Evolutionary conservation across 2,113 vertebrate species (phyloP), one percentile per base, ranked within the genome.

Genomic region (Oreochromis niloticus): DNA sequence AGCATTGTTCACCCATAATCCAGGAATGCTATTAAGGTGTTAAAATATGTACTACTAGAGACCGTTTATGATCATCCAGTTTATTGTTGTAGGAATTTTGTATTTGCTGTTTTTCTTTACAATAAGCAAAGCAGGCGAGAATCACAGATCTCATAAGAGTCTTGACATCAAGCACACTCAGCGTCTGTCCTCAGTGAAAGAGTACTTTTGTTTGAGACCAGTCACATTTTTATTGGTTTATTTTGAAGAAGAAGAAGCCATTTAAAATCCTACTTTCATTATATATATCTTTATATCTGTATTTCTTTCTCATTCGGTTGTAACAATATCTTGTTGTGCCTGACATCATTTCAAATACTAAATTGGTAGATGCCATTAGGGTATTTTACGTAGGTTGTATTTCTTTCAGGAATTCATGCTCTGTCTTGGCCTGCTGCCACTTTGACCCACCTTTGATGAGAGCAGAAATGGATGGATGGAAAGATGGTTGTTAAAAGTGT

Each of bases 401-500:
- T 46, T 46, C n/a, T 73, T 14, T 73, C 13, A 73, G 39, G 22
- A 73, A 46, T 73, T 9, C 1, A 1, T 46, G n/a, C 24, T 24
- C n/a, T 41, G n/a, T 41, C 36, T 71, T 24, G 7, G n/a, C n/a
- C n/a, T 71, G 63, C 36, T 24, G n/a, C n/a, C 11, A 2, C 36
- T 43, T 41, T 43, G 36, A 71, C 68, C 41, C 68, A 48, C 41
- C 14, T 27, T 48, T 46, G 68, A 75, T 48, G 27, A 30, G 41
- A 75, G 6, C 39, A 48, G 14, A 48, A 27, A 75, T 46, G 39
- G 71, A 19, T 48, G 71, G 46, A 78, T 78, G 73, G 73, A 52
- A 32, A 32, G 43, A 78, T 19, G 9, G 30, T 61, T 88, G 54
- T 32, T 75, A 61, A 88, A 87, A 82, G 83, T 86, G 83, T 89